Evolutionary conservation across 2,113 vertebrate genomes (phyloP).

Genomic region (Centrocercus urophasianus): DNA sequence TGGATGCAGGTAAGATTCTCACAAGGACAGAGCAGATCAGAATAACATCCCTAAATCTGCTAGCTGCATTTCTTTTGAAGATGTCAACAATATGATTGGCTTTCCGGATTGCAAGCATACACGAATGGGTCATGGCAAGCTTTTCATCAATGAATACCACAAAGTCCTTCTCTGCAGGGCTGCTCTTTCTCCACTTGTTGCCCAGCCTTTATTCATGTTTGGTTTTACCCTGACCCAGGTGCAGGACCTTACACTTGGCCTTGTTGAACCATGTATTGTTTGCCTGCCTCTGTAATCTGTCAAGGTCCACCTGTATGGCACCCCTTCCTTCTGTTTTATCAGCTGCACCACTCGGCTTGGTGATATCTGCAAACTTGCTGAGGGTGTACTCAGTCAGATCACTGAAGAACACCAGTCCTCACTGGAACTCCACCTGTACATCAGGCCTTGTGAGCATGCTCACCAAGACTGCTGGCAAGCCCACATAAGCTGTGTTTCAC

Average conservation of each 20-base stretch:
- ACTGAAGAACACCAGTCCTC: not conserved
- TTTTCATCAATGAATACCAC: not conserved
- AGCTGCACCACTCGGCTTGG: not conserved
- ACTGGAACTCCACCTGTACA: not conserved
- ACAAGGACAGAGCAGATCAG: not conserved
- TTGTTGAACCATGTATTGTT: not conserved
- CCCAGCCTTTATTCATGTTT: not conserved
- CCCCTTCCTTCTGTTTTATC: not conserved
- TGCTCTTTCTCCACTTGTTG: not conserved
- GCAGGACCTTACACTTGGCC: not conserved
- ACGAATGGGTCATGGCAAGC: not conserved
- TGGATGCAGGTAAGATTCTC: not conserved
- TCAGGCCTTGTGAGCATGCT: not conserved
- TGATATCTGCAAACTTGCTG: not conserved
- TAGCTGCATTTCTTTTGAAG: not conserved
- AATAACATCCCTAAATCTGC: not conserved
- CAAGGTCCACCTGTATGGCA: not conserved
- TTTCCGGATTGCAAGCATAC: not conserved
- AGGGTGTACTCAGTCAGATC: not conserved
- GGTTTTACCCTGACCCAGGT: not conserved
- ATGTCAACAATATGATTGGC: not conserved
- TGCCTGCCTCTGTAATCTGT: not conserved
- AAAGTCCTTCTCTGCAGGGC: not conserved
- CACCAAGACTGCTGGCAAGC: not conserved
- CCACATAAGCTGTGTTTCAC: not conserved